Conservation (phyloP, 2,888 invertebrate genomes). For the Crocallis elinguaria region DNA sequence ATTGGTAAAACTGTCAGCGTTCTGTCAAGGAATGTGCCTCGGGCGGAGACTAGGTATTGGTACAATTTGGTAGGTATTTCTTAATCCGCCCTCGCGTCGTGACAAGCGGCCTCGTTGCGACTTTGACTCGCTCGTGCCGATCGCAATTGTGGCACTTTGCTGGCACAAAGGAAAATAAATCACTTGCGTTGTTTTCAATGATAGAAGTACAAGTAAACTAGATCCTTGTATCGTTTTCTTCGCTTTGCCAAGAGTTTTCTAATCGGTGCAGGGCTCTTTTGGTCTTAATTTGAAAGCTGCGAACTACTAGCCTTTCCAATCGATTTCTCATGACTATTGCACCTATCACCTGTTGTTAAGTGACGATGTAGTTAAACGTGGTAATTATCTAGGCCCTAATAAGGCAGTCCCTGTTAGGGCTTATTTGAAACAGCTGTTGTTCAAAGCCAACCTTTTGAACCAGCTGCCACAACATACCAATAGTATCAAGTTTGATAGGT, state of each 20-base stretch:
- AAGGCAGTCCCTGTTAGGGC: too few relatives aligned
- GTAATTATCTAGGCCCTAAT: too few relatives aligned
- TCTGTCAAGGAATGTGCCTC: slow-evolving; percentile 14
- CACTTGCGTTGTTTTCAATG: slow-evolving; percentile 6
- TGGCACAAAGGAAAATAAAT: slow-evolving; percentile 26
- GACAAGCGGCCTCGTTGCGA: slow-evolving; percentile 31
- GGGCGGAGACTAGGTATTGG: slow-evolving; percentile 1
- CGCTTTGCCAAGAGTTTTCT: neutral
- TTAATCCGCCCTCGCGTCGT: slow-evolving; percentile 23
- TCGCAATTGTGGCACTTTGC: too few relatives aligned
- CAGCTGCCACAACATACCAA: too few relatives aligned
- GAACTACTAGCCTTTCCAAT: neutral
- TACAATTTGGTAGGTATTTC: slow-evolving; percentile 16
- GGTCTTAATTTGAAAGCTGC: neutral
- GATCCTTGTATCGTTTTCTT: neutral
- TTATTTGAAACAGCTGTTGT: too few relatives aligned
- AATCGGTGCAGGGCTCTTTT: neutral
- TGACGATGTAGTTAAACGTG: too few relatives aligned
- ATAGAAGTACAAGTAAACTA: neutral
- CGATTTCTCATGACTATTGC: too few relatives aligned
- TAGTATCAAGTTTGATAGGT: too few relatives aligned
- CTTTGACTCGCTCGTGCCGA: slow-evolving; percentile 33
- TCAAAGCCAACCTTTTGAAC: too few relatives aligned
- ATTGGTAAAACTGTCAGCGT: slow-evolving; percentile 13
- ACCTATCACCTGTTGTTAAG: too few relatives aligned